These are phyloP conservation scores for Syngnathoides biaculeatus DNA, from an alignment of 2,113 vertebrate genomes.

Conservation along the genomic window DNA sequence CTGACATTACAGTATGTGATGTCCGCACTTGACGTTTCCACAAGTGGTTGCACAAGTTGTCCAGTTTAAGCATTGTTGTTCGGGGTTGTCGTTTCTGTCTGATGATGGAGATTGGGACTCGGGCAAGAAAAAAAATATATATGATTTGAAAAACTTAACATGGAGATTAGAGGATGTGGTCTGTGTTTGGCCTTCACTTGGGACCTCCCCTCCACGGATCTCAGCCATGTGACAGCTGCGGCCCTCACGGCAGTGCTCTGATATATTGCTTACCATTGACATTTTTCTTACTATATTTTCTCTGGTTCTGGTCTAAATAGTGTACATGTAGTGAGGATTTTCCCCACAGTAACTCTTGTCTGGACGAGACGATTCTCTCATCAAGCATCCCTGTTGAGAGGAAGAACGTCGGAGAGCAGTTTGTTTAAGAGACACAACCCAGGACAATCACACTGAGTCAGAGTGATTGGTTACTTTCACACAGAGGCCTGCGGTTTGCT, in stretches of 20 bases:
- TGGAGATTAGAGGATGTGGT: constrained; percentile 15
- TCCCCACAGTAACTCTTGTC: constrained; percentile 22
- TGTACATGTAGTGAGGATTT: constrained; percentile 1
- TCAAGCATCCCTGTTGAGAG: constrained; percentile 2
- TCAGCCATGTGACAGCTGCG: constrained; percentile 24
- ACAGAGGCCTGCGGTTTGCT: neutral
- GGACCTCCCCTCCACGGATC: constrained; percentile 21
- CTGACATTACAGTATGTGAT: constrained; percentile 10
- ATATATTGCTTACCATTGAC: neutral
- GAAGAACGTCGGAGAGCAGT: neutral
- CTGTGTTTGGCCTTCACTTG: constrained; percentile 24
- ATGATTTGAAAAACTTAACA: neutral
- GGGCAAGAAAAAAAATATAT: too few relatives aligned
- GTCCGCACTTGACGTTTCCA: constrained; percentile 2
- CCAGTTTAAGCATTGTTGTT: constrained; percentile 21
- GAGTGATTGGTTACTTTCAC: constrained; percentile 6
- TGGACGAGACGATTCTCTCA: constrained; percentile 27
- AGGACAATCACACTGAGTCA: constrained; percentile 1
- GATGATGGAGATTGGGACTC: neutral
- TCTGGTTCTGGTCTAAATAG: neutral
- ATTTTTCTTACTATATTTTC: neutral
- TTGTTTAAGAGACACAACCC: neutral
- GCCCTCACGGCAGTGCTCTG: constrained; percentile 2
- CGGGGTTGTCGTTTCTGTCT: neutral
- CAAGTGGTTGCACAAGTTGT: constrained; percentile 2